phyloP scores from a whole-genome alignment of 2,113 vertebrate genomes.

The Pterocles burchelli region DNA sequence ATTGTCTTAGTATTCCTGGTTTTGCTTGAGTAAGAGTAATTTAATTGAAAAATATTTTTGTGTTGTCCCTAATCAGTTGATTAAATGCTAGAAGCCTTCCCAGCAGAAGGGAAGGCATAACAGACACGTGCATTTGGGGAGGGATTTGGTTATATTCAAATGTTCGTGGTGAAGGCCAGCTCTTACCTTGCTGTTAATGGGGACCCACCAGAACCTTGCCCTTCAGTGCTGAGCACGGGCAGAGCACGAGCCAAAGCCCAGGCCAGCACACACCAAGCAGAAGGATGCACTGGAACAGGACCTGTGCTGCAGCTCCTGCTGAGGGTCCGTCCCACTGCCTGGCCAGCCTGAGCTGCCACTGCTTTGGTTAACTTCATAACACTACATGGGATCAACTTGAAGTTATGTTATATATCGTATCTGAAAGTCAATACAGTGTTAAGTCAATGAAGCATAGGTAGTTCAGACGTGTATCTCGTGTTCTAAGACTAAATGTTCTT shows the following conservation, averaged over 20 bases:
- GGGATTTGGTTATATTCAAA: background rate
- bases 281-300: background rate
- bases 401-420: rapidly evolving
- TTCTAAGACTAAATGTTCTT: background rate
- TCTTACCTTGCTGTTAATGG: background rate
- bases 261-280: background rate
- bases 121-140: background rate
- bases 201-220: background rate
- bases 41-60: background rate
- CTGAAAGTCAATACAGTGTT: background rate
- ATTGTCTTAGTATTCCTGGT: background rate
- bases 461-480: background rate
- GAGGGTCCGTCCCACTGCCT: background rate
- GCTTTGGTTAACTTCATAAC: background rate
- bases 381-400: rapidly evolving
- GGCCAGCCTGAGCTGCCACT: background rate
- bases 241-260: background rate
- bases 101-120: background rate
- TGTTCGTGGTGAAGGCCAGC: background rate
- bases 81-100: background rate
- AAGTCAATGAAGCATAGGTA: background rate
- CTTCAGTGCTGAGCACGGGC: background rate
- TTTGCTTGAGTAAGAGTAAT: background rate
- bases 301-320: background rate
- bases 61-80: background rate